A percentile compares a stretch with the other conserved stretches of the same genome.
Evolutionary conservation across 2,113 vertebrate species (phyloP).

Genomic region (Delphinapterus leucas): DNA sequence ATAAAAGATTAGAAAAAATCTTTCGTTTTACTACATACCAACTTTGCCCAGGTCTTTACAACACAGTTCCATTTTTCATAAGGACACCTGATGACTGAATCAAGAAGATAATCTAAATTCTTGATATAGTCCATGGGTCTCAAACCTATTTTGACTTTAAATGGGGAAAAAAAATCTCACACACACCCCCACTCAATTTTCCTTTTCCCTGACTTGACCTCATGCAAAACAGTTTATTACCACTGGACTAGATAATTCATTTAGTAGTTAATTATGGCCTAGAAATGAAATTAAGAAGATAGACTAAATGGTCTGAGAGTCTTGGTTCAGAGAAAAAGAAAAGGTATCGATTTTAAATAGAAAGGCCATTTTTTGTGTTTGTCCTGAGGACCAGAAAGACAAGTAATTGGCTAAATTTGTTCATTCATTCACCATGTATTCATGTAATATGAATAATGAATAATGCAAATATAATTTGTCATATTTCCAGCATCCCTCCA

Average conservation of each 20-base stretch:
- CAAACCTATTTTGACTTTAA: constrained; percentile 2
- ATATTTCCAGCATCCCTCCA: neutral
- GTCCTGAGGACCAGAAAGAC: neutral
- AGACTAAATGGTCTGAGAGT: neutral
- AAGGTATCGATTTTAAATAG: neutral
- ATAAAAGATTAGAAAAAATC: neutral
- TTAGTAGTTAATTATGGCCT: neutral
- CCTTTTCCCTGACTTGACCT: neutral
- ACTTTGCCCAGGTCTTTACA: neutral
- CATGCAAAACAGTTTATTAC: neutral
- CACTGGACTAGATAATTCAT: neutral
- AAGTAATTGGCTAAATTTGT: neutral
- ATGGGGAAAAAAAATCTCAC: neutral
- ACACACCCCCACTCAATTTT: neutral
- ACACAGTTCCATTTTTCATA: neutral
- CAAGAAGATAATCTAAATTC: neutral
- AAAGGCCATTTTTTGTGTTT: neutral
- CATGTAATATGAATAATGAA: neutral
- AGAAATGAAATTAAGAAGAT: neutral
- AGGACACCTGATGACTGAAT: neutral
- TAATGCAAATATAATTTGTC: neutral
- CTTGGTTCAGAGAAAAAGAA: neutral
- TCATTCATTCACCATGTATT: neutral
- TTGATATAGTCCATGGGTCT: neutral
- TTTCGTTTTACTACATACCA: neutral